These are phyloP conservation scores for Saturnia japonica DNA, from an alignment of 2,888 invertebrate species.

Conservation along the genomic window DNA sequence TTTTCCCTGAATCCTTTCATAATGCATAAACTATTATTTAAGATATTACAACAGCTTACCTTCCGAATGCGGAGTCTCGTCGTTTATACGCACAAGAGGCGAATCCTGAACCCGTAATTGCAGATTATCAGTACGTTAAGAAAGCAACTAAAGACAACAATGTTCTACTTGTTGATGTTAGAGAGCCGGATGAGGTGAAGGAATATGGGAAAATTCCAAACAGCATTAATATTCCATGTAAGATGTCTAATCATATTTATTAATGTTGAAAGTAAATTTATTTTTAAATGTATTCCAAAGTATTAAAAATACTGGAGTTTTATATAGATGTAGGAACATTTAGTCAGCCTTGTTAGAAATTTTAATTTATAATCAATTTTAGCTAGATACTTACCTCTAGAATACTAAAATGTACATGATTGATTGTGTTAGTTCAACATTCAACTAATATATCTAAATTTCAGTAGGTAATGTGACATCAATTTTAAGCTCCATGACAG, in stretches of 20 bases:
- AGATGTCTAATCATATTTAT: slow-evolving; percentile 46
- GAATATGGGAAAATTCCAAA: slow-evolving; percentile 87
- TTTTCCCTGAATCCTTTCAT: neutral
- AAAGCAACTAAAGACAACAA: slow-evolving; percentile 49
- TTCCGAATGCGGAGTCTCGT: neutral
- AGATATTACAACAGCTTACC: neutral
- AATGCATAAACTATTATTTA: slow-evolving; percentile 2
- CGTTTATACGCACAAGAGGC: slow-evolving; percentile 49
- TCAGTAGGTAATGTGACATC: slow-evolving; percentile 78
- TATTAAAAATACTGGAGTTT: too few species aligned
- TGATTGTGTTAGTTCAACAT: neutral
- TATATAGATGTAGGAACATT: too few species aligned
- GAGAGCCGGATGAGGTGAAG: slow-evolving; percentile 86
- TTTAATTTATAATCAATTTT: too few species aligned
- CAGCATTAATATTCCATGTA: slow-evolving; percentile 89
- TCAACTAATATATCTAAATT: slow-evolving; percentile 36
- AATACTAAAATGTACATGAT: neutral
- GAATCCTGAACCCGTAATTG: slow-evolving; percentile 50
- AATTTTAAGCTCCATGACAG: slow-evolving; percentile 66
- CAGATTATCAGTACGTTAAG: slow-evolving; percentile 72
- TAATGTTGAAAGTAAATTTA: neutral
- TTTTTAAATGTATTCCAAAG: neutral
- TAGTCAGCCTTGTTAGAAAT: neutral
- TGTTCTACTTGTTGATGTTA: slow-evolving; percentile 86
- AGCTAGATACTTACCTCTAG: neutral